These are phyloP conservation scores for Dasypolia templi DNA, from an alignment of 2,888 invertebrate species.

Conservation along the genomic window DNA sequence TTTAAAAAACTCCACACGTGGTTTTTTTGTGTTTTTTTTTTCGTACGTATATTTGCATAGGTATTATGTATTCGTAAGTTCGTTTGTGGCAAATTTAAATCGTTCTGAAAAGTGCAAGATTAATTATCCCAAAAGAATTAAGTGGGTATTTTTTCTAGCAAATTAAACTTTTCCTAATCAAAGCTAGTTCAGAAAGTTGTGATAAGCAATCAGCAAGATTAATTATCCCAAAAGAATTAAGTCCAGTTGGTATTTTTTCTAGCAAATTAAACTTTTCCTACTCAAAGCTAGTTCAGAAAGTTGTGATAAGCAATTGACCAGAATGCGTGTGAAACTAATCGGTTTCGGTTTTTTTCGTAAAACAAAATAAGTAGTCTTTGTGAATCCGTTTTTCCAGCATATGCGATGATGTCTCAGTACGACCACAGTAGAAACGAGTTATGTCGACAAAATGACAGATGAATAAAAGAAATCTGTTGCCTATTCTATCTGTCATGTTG, in stretches of 20 bases:
- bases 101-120: accelerated
- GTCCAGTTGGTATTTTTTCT: neutral
- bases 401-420: neutral
- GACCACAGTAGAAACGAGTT: no score
- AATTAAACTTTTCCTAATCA: neutral
- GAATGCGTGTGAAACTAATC: neutral
- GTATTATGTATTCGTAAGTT: neutral
- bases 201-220: no score
- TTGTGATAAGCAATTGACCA: neutral
- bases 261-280: neutral
- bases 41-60: neutral
- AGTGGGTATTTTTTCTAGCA: neutral
- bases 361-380: neutral
- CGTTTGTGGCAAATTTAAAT: neutral
- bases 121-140: neutral
- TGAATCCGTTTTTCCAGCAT: neutral
- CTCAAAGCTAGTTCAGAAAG: neutral
- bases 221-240: neutral
- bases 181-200: conserved; percentile 1
- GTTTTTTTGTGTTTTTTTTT: neutral
- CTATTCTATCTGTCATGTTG: no score
- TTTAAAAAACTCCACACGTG: neutral
- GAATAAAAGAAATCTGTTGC: no score
- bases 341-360: neutral
- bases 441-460: no score